Evolutionary conservation across 2,797 vertebrate species (phyloP), one percentile per base, ranked within the genome.

Genomic region (Lagocephalus sceleratus): DNA sequence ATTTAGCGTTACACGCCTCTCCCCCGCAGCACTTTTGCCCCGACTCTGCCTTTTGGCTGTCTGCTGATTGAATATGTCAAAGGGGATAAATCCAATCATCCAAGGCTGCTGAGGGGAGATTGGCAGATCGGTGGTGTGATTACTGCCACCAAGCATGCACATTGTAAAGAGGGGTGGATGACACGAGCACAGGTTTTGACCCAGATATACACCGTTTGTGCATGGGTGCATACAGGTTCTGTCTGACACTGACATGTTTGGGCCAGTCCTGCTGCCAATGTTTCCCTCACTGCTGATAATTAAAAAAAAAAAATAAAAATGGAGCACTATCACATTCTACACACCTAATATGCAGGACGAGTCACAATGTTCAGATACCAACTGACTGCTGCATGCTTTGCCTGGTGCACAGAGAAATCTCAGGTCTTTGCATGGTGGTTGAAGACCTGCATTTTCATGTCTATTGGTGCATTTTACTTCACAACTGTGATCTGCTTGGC

Each of bases 61-160:
- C 66, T 69, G 76, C 76, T 78, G 74, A 86, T 85, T 83, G 75
- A 79, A 87, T 88, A 85, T 76, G 77, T 80, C 80, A 73, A 60
- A 58, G 81, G 66, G 77, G 80, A 90, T 85, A 85, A 83, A 79
- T 76, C 82, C 85, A 88, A 87, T 88, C 83, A 85, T 73, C 68
- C 65, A 67, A 57, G 57, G 71, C 69, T 83, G 82, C 81, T 70
- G 70, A 54, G 68, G 81, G 69, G 72, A 80, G 75, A 88, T 83
- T 88, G 82, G 69, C 79, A 81, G 79, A 85, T 81, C 78, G 81
- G 74, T 71, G 47, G 52, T 63, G 78, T 81, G 84, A 89, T 89
- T 85, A 76, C 79, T 69, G 68, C 64, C 73, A 71, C 53, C 22
- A 12, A 75, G 79, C 75, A 81, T 78, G 78, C 75, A 61, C 43